Evolutionary conservation across 2,113 vertebrate species (phyloP).

Genomic region (Alligator sinensis): DNA sequence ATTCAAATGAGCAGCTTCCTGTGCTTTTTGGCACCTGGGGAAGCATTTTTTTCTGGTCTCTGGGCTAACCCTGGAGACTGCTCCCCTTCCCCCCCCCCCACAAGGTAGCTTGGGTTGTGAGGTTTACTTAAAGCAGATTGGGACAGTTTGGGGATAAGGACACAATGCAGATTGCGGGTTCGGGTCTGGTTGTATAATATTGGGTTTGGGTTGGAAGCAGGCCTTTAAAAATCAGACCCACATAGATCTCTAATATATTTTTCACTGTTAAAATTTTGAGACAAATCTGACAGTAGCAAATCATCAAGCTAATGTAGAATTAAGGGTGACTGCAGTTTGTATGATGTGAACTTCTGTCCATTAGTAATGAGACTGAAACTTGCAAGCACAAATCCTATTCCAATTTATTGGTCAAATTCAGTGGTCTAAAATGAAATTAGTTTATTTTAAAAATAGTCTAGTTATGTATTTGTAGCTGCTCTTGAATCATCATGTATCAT

Average conservation of each 20-base stretch:
- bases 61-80: too few species aligned
- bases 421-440: conserved; percentile 16
- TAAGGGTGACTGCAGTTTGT: conserved; percentile 14
- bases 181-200: too few species aligned
- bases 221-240: too few species aligned
- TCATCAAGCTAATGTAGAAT: not conserved
- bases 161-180: too few species aligned
- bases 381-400: not conserved
- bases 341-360: not conserved
- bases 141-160: too few species aligned
- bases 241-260: not conserved
- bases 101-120: too few species aligned
- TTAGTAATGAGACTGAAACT: not conserved
- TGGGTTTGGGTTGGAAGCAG: too few species aligned
- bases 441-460: not conserved
- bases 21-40: too few species aligned
- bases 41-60: too few species aligned
- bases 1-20: too few species aligned
- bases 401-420: not conserved
- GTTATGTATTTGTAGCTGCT: conserved; percentile 16
- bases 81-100: too few species aligned
- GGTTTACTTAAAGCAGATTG: too few species aligned
- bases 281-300: not conserved
- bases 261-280: not conserved
- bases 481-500: conserved; percentile 18